These are phyloP conservation scores for Alcis repandata DNA, from an alignment of 2,888 invertebrate genomes.

Conservation along the genomic window DNA sequence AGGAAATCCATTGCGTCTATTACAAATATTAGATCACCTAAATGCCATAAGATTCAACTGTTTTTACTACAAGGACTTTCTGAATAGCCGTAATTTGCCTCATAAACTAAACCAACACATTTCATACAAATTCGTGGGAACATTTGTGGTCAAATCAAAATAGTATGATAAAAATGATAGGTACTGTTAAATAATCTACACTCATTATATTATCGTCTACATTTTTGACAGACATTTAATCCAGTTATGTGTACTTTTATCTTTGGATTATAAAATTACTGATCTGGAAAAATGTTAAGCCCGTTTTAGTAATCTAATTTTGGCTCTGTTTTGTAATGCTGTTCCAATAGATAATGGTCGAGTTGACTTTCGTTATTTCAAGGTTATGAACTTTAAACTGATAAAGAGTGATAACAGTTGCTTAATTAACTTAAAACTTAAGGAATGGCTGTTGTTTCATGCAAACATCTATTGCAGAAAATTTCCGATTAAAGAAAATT, in stretches of 20 bases:
- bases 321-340: neutral
- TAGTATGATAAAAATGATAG: slow-evolving; percentile 3
- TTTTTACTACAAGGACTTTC: neutral
- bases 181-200: neutral
- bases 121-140: slow-evolving; percentile 3
- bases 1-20: neutral
- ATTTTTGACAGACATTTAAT: slow-evolving; percentile 1
- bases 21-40: slow-evolving; percentile 1
- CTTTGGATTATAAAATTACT: slow-evolving; percentile 5
- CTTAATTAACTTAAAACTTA: too few relatives aligned
- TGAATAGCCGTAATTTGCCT: neutral
- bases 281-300: slow-evolving; percentile 5
- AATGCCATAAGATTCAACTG: neutral
- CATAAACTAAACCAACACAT: neutral
- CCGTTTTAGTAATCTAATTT: neutral
- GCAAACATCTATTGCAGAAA: too few relatives aligned
- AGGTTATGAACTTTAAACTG: neutral
- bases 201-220: neutral
- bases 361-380: neutral
- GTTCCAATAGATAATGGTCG: neutral
- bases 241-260: slow-evolving; percentile 15
- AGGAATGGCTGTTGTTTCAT: too few relatives aligned
- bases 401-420: too few relatives aligned
- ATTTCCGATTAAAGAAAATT: too few relatives aligned
- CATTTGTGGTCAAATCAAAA: neutral